Evolutionary conservation across 1,140 invertebrate genomes (phyloP).

Genomic region (Drosophila baimaii): DNA sequence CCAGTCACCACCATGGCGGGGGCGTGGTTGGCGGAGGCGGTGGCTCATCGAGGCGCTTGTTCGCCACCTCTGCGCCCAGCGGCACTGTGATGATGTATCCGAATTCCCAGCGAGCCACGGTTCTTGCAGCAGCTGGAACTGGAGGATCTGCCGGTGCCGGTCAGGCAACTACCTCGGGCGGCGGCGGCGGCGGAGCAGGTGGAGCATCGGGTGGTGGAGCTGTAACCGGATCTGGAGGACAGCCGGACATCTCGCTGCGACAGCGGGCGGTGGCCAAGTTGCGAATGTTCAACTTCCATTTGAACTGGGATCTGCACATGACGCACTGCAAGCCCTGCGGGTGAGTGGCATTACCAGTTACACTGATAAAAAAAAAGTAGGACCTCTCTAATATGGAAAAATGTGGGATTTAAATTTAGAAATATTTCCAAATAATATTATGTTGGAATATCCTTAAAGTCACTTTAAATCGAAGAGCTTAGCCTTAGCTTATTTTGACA

Average conservation of each 20-base stretch:
- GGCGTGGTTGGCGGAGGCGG: slow-evolving; percentile 24
- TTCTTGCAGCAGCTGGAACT: slow-evolving; percentile 13
- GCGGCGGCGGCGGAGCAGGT: not conserved
- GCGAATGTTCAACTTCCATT: slow-evolving; percentile 84
- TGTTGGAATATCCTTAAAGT: too few relatives aligned
- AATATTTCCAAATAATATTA: too few relatives aligned
- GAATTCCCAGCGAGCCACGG: slow-evolving; percentile 55
- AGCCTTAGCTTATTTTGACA: not conserved
- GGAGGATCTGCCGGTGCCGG: slow-evolving; percentile 18
- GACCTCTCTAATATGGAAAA: too few relatives aligned
- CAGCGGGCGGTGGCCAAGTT: slow-evolving; percentile 84
- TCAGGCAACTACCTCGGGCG: slow-evolving; percentile 67
- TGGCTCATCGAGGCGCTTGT: slow-evolving; percentile 64
- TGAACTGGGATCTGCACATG: slow-evolving; percentile 84
- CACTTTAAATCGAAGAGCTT: not conserved
- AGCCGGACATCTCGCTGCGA: slow-evolving; percentile 79
- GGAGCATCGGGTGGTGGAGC: not conserved
- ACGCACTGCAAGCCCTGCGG: slow-evolving; percentile 84
- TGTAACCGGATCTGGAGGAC: slow-evolving; percentile 17
- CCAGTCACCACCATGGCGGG: slow-evolving; percentile 50
- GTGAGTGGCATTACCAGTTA: slow-evolving; percentile 57
- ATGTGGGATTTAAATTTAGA: too few relatives aligned
- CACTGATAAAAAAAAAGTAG: slow-evolving; percentile 4
- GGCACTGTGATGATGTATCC: slow-evolving; percentile 84
- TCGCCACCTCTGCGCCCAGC: slow-evolving; percentile 79